Base-by-base conservation (phyloP, 2,113 vertebrate genomes). In the Sinocyclocheilus maitianheensis region DNA sequence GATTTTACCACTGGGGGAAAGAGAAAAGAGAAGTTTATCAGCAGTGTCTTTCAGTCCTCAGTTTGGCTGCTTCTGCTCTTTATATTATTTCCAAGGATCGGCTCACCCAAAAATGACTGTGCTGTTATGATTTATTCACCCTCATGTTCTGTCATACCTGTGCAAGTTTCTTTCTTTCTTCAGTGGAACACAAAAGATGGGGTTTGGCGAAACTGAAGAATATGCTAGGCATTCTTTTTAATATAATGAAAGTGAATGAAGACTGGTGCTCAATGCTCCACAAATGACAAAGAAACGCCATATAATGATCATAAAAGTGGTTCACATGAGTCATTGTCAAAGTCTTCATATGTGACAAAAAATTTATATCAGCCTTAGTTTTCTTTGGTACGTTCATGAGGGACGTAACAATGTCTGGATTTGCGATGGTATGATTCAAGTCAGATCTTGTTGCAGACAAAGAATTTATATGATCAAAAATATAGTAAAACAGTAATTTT, bases 1-100 rank as follows among this genome's bases (percentile, higher is more conserved):
- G 81, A 88, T 91, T 91, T 98, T 99, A 92, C 97, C 97, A 86
- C 86, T 94, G 51, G 3, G 26, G 55, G 77, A 51, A 77, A 40
- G 84, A 46, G 2, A 77, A 87, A 87, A 87, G 71, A 88, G 16
- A 78, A 48, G 48, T 83, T 84, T 20, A 55, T 84, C 55, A 80
- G 46, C 26, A 67, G 43, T 40, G 43, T 24, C 75, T 79, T 53
- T 81, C 77, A 62, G n/a, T 40, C 7, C 1, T 84, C 34, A 8
- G 40, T 79, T 60, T 22, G 53, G 30, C 5, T 43, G 77, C 34
- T 62, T 43, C 30, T 10, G 2, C 26, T 24, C 18, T 37, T 37
- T 62, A 43, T 43, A 58, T 3, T 62, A 43, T 43, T 62, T 62
- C 26, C 30, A 20, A 79, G 53, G 13, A 77, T 30, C 9, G 2